phyloP scores from a whole-genome alignment of 2,888 invertebrate species.

The Minunthozetes semirufus region DNA sequence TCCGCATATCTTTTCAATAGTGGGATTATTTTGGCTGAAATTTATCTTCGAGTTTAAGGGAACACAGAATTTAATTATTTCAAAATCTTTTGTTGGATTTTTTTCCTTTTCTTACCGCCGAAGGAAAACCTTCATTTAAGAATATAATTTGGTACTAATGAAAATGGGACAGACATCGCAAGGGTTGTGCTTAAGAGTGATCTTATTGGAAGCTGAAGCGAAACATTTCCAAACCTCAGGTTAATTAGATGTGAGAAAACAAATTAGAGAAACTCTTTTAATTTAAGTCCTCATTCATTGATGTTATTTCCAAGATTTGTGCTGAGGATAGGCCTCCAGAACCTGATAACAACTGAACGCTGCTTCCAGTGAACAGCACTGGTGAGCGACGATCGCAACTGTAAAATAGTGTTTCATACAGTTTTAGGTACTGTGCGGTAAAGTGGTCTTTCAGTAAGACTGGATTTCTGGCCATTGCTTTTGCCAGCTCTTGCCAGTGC shows the following conservation, averaged over 20 bases:
- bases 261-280: constrained; percentile 9
- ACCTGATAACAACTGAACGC: neutral
- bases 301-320: neutral
- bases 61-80: neutral
- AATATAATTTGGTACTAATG: neutral
- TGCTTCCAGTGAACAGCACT: neutral
- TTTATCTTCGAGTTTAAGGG: neutral
- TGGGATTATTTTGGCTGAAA: neutral
- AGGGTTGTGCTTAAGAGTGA: neutral
- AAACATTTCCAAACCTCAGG: constrained; percentile 2
- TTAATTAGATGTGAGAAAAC: constrained; percentile 5
- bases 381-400: neutral
- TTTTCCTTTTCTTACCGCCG: neutral
- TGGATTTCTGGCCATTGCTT: neutral
- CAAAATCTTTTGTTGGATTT: neutral
- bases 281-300: neutral
- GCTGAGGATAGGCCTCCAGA: neutral
- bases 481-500: too few species aligned
- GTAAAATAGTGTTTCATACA: neutral
- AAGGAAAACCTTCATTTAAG: neutral
- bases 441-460: constrained; percentile 6
- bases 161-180: neutral
- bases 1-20: neutral
- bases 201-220: neutral
- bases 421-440: neutral